A percentile compares a stretch with the other conserved stretches of the same genome.
Evolutionary conservation across 2,888 invertebrate genomes (phyloP).

Genomic region (Agyllia agylla): DNA sequence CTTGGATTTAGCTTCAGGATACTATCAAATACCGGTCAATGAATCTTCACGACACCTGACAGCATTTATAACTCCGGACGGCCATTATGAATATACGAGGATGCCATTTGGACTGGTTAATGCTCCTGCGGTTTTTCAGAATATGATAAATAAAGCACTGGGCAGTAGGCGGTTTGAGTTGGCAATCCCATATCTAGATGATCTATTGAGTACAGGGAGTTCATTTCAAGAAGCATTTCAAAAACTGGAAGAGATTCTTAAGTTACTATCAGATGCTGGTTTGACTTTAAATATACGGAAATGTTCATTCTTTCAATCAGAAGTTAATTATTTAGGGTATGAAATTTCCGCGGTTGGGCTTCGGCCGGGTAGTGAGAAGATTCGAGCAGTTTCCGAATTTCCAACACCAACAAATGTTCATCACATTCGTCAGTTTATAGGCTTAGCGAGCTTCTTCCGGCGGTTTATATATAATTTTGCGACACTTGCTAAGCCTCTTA

Average conservation of each 20-base stretch:
- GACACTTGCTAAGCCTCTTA: conserved; percentile 44
- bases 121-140: neutral
- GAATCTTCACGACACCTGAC: neutral
- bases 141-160: neutral
- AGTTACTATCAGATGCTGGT: neutral
- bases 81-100: conserved; percentile 24
- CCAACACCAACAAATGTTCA: neutral
- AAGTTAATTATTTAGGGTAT: conserved; percentile 8
- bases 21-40: neutral
- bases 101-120: conserved; percentile 9
- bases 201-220: neutral
- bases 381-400: neutral
- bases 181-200: neutral
- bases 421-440: neutral
- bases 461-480: conserved; percentile 62
- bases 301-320: conserved; percentile 2
- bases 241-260: neutral
- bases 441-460: conserved; percentile 54
- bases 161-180: neutral
- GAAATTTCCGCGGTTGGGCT: neutral
- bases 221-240: neutral
- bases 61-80: conserved; percentile 29
- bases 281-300: conserved; percentile 11
- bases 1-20: neutral
- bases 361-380: neutral